These are phyloP conservation scores for Formica aserva DNA, from an alignment of 2,888 invertebrate genomes.

Conservation along the genomic window DNA sequence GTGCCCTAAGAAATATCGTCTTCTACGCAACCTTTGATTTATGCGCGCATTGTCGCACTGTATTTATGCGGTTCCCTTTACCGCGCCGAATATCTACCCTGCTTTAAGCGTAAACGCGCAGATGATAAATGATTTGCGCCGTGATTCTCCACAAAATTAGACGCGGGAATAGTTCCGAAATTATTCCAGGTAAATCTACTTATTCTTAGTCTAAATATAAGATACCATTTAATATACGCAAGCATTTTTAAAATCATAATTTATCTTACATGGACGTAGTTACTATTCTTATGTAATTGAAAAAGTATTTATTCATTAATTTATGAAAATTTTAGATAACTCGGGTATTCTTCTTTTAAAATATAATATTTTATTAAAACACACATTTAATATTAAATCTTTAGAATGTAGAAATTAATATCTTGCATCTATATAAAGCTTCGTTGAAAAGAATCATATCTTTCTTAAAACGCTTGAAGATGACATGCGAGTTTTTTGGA, in stretches of 20 bases:
- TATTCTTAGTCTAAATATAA: slow-evolving; percentile 18
- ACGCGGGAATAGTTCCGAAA: slow-evolving; percentile 30
- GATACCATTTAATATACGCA: neutral
- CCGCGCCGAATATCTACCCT: slow-evolving; percentile 46
- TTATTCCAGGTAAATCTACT: slow-evolving; percentile 43
- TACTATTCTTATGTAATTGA: neutral
- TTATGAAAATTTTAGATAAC: neutral
- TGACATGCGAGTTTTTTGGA: too few relatives aligned
- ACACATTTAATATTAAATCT: neutral
- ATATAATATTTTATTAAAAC: neutral
- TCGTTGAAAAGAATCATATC: too few relatives aligned
- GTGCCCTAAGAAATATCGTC: slow-evolving; percentile 50
- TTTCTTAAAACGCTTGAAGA: too few relatives aligned
- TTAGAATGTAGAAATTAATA: neutral
- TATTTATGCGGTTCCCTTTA: slow-evolving; percentile 54
- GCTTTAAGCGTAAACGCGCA: slow-evolving; percentile 52
- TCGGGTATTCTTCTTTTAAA: neutral
- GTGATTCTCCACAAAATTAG: slow-evolving; percentile 53
- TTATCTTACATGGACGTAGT: neutral
- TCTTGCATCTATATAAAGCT: too few relatives aligned
- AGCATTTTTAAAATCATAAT: slow-evolving; percentile 22
- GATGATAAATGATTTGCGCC: slow-evolving; percentile 51
- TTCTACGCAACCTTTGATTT: slow-evolving; percentile 54
- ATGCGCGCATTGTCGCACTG: slow-evolving; percentile 50
- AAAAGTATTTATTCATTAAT: neutral